Evolutionary conservation across 1,140 invertebrate species (phyloP), one percentile per base, ranked within the genome.

Genomic region (Eriocheir sinensis): DNA sequence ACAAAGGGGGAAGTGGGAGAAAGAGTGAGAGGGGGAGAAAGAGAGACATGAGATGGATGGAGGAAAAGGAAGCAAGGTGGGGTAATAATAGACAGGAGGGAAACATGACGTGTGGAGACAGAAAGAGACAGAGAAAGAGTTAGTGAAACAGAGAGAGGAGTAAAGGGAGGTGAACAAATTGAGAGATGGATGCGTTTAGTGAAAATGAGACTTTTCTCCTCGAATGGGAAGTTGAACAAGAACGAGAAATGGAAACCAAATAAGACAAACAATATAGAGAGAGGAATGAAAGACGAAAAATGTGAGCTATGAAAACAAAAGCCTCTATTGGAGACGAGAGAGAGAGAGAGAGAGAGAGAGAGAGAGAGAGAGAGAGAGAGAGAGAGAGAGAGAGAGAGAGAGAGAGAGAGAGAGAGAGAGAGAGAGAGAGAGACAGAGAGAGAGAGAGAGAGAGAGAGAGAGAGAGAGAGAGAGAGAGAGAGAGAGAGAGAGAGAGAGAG

Each of bases 401-500:
- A 32, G 27, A 34, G 41, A 41, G 41, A 86, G 41, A 41, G 36
- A 34, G 17, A 85, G 38, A 85, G 81, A 34, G 38, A 85, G 38
- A 38, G 81, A 38, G 38, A 30, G 81, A 34, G 38, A 85, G 41
- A 34, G 21, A 86, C 27, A 34, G 83, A 86, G 21, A 41, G 41
- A 86, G 32, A 27, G 83, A 40, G 83, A 4, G n/a, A 4, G 83
- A 38, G 83, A 86, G 83, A 86, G 83, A 86, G 83, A 86, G 83
- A 86, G 86, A 89, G 86, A 89, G 86, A 44, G 40, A 44, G 40
- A 89, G 86, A 89, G 86, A 89, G 86, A 89, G 86, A 89, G 86
- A 89, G 86, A 89, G 86, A 89, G 86, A 89, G 86, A 89, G 86
- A 88, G 44, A 40, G n/a, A 30, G 44, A 30, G n/a, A 30, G 36